Evolutionary conservation across 23 tunicate species (phyloP), one percentile per base, ranked within the genome.

Genomic region (Trididemnum nubilum): DNA sequence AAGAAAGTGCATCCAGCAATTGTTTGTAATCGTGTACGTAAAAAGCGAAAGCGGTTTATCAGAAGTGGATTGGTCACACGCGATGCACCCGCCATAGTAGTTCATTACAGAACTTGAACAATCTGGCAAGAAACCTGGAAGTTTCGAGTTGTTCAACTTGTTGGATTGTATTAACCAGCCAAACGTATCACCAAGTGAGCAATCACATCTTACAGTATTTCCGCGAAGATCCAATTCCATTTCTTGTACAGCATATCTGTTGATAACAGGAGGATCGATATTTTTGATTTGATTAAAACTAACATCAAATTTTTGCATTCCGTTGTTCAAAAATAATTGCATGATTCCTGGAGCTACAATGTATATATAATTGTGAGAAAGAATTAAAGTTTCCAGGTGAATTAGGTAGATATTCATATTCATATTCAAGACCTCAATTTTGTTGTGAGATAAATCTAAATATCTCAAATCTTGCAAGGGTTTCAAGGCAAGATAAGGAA

Each of bases 151-250:
- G 24, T 35, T 38, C 12, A 64, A 65, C n/a, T 23, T 39, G n/a
- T 22, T 9, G 34, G 84, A 35, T 7, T 60, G 75, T 23, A 44
- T 27, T 1, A 65, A 37, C 75, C 75, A 80, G 65, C 84, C 75
- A 64, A 80, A 80, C 2, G 33, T 64, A 30, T 65, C 9, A 36
- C 51, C 34, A 21, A 80, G 23, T 5, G 60, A 33, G 37, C 84
- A 80, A 24, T 33, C 72, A 40, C 84, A 80, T 19, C 26, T 44
- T 22, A 80, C 24, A 0, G 29, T 31, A 36, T 80, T 80, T 21
- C 84, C 84, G 0, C 84, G 35, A 61, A 80, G 65, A 37, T 80
- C 84, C 61, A 80, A 65, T n/a, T n/a, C n/a, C n/a, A n/a, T 23
- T 59, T 60, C 25, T 40, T 33, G 33, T 31, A 51, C 2, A 25